These are phyloP conservation scores for Parazoanthus darwini DNA, from an alignment of 92 coral and sea anemone species.

Conservation along the genomic window DNA sequence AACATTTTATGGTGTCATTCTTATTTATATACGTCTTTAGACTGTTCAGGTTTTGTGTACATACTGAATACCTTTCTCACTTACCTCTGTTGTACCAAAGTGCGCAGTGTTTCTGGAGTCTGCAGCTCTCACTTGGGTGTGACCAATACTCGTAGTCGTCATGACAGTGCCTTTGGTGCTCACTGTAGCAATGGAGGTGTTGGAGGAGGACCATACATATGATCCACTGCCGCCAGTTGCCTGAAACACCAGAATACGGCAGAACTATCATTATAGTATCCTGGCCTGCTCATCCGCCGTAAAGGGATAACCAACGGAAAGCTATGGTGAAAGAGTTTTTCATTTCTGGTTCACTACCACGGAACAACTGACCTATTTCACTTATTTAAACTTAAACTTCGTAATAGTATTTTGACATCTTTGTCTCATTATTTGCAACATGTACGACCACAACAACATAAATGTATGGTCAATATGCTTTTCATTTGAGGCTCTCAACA, in stretches of 20 bases:
- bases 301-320: not conserved
- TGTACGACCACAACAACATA: too few relatives aligned
- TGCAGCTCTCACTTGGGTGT: slow-evolving; percentile 86
- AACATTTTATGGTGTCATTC: not conserved
- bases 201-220: slow-evolving; percentile 87
- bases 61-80: not conserved
- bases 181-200: slow-evolving; percentile 83
- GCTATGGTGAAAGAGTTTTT: not conserved
- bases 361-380: too few relatives aligned
- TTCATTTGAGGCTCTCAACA: too few relatives aligned
- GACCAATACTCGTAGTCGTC: slow-evolving; percentile 79
- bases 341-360: too few relatives aligned
- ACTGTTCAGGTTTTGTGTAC: not conserved
- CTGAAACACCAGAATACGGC: slow-evolving; percentile 42
- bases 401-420: too few relatives aligned
- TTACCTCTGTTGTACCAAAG: slow-evolving; percentile 83
- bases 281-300: not conserved
- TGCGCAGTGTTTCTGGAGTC: slow-evolving; percentile 85
- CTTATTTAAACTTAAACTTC: too few relatives aligned
- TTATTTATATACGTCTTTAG: too few relatives aligned
- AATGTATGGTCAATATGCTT: too few relatives aligned
- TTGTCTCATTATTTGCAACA: too few relatives aligned
- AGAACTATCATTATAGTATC: not conserved
- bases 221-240: slow-evolving; percentile 94
- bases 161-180: slow-evolving; percentile 85